Conservation (phyloP, 92 coral and sea anemone species). For the Epizoanthus scotinus region DNA sequence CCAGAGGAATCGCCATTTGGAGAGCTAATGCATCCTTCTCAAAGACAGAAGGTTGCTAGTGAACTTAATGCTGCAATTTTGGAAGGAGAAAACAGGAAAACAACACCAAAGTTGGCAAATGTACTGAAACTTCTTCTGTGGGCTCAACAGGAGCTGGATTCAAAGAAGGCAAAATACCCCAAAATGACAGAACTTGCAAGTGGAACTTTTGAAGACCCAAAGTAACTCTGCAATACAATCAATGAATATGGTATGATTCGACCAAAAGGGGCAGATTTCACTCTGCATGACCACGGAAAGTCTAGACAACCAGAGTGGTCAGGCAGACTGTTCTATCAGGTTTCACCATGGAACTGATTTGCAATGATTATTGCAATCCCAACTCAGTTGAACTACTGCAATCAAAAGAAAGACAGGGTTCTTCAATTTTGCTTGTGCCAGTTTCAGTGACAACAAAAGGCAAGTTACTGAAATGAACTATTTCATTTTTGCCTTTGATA, state of each 20-base stretch:
- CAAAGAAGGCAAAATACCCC: slow-evolving; percentile 92
- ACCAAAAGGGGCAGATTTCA: too few relatives aligned
- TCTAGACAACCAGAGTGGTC: too few relatives aligned
- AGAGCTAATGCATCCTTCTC: slow-evolving; percentile 85
- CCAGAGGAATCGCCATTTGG: slow-evolving; percentile 98
- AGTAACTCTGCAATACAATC: slow-evolving; percentile 1
- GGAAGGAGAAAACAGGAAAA: slow-evolving; percentile 86
- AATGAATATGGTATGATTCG: not conserved
- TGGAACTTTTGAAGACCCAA: slow-evolving; percentile 85
- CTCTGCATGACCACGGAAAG: too few relatives aligned
- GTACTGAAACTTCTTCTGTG: slow-evolving; percentile 89
- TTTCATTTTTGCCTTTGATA: too few relatives aligned
- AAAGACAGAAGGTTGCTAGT: slow-evolving; percentile 98
- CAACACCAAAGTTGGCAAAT: slow-evolving; percentile 90
- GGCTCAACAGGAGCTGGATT: slow-evolving; percentile 94
- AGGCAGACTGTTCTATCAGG: too few relatives aligned
- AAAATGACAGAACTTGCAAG: slow-evolving; percentile 93
- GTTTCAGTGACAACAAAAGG: too few relatives aligned
- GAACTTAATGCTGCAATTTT: slow-evolving; percentile 96
- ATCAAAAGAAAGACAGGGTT: too few relatives aligned
- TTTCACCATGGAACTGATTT: too few relatives aligned
- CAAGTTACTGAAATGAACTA: too few relatives aligned
- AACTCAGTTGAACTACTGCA: too few relatives aligned
- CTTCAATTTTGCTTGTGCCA: too few relatives aligned
- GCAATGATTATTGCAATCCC: too few relatives aligned